Conservation (phyloP, 1,140 invertebrate genomes). For the Galleria mellonella region DNA sequence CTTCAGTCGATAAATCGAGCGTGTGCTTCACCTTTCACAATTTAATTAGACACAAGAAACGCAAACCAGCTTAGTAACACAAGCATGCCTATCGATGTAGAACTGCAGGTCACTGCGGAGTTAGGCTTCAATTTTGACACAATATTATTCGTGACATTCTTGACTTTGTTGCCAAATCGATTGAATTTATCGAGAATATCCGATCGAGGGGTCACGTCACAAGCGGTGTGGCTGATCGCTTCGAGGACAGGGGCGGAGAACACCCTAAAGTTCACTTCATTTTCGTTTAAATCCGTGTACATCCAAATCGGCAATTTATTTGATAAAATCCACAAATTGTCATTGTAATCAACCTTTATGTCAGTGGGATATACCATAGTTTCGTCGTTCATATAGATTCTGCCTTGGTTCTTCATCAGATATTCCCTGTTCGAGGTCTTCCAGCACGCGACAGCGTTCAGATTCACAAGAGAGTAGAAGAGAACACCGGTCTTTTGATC, state of each 20-base stretch:
- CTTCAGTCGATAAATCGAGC: too few species aligned
- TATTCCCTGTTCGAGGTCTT: conserved; percentile 80
- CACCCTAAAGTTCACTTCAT: conserved; percentile 84
- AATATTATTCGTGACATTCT: conserved; percentile 54
- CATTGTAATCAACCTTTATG: conserved; percentile 82
- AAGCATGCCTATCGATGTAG: conserved; percentile 22
- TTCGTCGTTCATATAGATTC: conserved; percentile 81
- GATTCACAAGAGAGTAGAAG: conserved; percentile 84
- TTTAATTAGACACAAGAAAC: conserved; percentile 9
- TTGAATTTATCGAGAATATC: conserved; percentile 73
- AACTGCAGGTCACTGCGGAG: conserved; percentile 8
- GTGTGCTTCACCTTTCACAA: neutral
- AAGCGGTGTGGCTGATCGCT: conserved; percentile 81
- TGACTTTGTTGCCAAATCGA: conserved; percentile 61
- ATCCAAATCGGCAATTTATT: conserved; percentile 83
- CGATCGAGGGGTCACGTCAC: conserved; percentile 73
- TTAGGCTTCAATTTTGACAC: conserved; percentile 38
- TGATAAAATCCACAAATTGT: conserved; percentile 83
- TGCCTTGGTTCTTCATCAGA: conserved; percentile 78
- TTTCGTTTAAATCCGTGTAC: conserved; percentile 77
- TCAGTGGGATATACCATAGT: conserved; percentile 87
- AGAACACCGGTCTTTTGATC: conserved; percentile 82
- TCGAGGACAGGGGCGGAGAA: conserved; percentile 79
- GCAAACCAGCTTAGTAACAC: conserved; percentile 19
- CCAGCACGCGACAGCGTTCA: conserved; percentile 87